phyloP scores from a whole-genome alignment of 2,888 invertebrate species.

The Torymus texanus region DNA sequence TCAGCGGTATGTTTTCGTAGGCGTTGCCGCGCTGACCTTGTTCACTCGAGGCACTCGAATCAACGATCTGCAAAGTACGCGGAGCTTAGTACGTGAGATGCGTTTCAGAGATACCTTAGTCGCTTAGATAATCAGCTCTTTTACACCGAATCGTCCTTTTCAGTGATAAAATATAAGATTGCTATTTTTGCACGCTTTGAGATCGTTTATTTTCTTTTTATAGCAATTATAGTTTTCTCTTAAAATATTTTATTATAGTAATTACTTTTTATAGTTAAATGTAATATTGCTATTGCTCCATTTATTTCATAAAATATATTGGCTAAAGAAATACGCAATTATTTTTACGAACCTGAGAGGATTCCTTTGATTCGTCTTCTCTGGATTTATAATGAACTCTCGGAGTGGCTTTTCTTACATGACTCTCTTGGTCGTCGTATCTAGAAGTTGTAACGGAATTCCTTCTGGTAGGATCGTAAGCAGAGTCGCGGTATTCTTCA shows the following conservation, averaged over 20 bases:
- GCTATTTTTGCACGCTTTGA: too few relatives aligned
- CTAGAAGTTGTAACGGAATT: slow-evolving; percentile 65
- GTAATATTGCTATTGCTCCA: background rate
- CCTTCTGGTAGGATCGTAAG: slow-evolving; percentile 68
- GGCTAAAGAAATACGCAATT: background rate
- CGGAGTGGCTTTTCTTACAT: slow-evolving; percentile 56
- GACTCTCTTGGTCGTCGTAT: slow-evolving; percentile 56
- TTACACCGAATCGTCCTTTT: too few relatives aligned
- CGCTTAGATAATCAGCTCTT: too few relatives aligned
- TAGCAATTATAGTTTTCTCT: too few relatives aligned
- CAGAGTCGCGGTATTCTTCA: slow-evolving; percentile 67
- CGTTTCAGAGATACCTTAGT: slow-evolving; percentile 6
- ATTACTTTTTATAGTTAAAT: background rate
- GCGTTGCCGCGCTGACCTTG: slow-evolving; percentile 42
- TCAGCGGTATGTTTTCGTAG: slow-evolving; percentile 33
- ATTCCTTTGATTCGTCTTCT: slow-evolving; percentile 43
- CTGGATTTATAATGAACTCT: slow-evolving; percentile 55
- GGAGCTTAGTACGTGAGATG: slow-evolving; percentile 31
- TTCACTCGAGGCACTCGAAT: slow-evolving; percentile 36
- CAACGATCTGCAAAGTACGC: slow-evolving; percentile 48
- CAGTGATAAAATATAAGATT: too few relatives aligned
- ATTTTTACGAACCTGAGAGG: slow-evolving; percentile 37
- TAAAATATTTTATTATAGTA: background rate
- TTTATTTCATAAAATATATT: background rate
- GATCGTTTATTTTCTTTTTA: too few relatives aligned